These are phyloP conservation scores for Stercorarius parasiticus DNA, from an alignment of 2,113 vertebrate species.

Conservation along the genomic window DNA sequence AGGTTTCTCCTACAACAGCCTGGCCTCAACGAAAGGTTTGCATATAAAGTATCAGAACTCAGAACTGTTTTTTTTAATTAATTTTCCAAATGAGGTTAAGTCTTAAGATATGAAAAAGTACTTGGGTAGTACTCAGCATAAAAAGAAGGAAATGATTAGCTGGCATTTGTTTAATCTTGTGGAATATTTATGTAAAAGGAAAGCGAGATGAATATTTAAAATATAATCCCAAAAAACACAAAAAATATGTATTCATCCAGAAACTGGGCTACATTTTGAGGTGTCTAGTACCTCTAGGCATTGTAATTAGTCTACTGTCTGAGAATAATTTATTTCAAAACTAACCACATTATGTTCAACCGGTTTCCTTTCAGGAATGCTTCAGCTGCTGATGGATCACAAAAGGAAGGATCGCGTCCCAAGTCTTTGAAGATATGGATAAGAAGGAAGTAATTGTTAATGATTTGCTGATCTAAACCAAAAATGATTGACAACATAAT, in stretches of 20 bases:
- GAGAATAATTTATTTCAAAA: neutral
- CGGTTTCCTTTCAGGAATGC: neutral
- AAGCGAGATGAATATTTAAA: neutral
- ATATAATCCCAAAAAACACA: neutral
- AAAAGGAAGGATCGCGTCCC: neutral
- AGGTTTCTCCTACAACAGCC: neutral
- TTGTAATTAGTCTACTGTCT: neutral
- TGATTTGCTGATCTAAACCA: neutral
- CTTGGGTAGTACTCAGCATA: neutral
- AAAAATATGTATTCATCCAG: neutral
- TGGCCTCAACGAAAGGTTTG: neutral
- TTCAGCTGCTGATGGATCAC: conserved; percentile 3
- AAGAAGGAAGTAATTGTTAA: conserved; percentile 20
- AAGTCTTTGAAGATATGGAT: neutral
- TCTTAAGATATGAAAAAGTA: neutral
- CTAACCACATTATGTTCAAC: neutral
- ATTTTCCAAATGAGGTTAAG: neutral
- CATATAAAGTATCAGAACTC: neutral
- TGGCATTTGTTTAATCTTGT: neutral
- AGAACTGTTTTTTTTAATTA: neutral
- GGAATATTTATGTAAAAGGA: conserved; percentile 22
- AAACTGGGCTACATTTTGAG: neutral
- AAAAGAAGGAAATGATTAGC: neutral
- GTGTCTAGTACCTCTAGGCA: neutral
- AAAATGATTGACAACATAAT: neutral